Evolutionary conservation across 2,113 vertebrate genomes (phyloP).

Genomic region (Dascyllus trimaculatus): DNA sequence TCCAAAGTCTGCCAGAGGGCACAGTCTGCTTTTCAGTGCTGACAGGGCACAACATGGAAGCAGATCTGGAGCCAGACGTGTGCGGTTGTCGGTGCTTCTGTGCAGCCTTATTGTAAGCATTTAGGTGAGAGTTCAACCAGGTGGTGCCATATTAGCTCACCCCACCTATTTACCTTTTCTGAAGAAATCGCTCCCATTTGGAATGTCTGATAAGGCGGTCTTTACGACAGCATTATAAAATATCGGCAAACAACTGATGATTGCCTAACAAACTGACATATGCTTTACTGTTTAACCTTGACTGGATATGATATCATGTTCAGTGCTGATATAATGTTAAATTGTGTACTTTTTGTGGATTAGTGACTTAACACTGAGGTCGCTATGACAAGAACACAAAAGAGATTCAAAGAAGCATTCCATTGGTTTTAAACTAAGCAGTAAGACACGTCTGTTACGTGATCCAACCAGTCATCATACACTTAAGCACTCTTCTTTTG

Average conservation of each 20-base stretch:
- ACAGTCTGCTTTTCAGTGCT: not conserved
- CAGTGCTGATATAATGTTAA: too few relatives aligned
- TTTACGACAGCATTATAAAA: not conserved
- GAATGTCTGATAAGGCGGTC: not conserved
- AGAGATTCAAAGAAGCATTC: too few relatives aligned
- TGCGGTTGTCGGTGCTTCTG: too few relatives aligned
- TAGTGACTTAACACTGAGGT: too few relatives aligned
- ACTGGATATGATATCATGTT: too few relatives aligned
- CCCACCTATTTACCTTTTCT: slow-evolving; percentile 33
- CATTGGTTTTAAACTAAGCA: too few relatives aligned
- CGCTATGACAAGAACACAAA: too few relatives aligned
- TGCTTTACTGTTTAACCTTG: not conserved
- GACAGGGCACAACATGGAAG: not conserved
- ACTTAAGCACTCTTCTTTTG: too few relatives aligned
- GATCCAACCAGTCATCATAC: too few relatives aligned
- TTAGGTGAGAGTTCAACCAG: slow-evolving; percentile 35
- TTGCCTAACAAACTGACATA: not conserved
- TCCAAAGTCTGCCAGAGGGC: not conserved
- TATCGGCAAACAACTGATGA: not conserved
- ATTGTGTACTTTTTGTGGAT: too few relatives aligned
- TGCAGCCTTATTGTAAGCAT: not conserved
- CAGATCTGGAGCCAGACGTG: not conserved
- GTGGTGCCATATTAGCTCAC: not conserved
- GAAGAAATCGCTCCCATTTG: slow-evolving; percentile 10
- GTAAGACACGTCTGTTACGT: too few relatives aligned